A percentile compares a stretch with the other conserved stretches of the same genome.
These are phyloP conservation scores for Parambassis ranga DNA, from an alignment of 2,797 vertebrate genomes.

Conservation along the genomic window DNA sequence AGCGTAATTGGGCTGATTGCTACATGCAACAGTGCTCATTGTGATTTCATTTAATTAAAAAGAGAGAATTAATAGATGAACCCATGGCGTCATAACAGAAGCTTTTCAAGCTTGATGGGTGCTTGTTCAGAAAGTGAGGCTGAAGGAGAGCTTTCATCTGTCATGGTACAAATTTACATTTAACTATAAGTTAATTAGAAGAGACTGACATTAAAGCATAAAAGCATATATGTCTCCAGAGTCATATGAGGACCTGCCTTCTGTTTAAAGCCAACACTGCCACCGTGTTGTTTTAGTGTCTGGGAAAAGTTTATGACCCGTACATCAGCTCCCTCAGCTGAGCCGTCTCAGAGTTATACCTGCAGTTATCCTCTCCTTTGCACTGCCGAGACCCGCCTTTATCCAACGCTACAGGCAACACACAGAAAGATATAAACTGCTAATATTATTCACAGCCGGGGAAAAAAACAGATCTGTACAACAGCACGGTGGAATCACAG, in stretches of 20 bases:
- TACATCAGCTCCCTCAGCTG: conserved; percentile 31
- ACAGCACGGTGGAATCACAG: conserved; percentile 11
- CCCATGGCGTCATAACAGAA: not conserved
- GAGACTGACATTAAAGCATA: no score
- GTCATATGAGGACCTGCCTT: conserved; percentile 40
- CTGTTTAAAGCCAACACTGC: conserved; percentile 27
- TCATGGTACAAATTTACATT: no score
- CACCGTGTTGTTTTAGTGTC: conserved; percentile 33
- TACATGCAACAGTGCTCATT: conserved; percentile 40
- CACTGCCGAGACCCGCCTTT: not conserved
- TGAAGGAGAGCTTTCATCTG: no score
- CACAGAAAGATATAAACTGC: not conserved
- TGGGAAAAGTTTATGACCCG: conserved; percentile 36
- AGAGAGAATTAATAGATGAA: conserved; percentile 8
- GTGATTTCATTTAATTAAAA: conserved; percentile 50
- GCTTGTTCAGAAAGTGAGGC: not conserved
- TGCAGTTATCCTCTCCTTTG: conserved; percentile 14
- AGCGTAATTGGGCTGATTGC: conserved; percentile 51
- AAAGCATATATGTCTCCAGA: no score
- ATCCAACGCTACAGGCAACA: not conserved
- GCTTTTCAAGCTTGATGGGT: not conserved
- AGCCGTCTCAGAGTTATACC: conserved; percentile 6
- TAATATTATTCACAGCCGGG: conserved; percentile 6
- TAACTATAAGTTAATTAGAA: no score
- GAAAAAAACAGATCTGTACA: no score